Conservation (phyloP, 2,113 vertebrate genomes). For the Ancistrus triradiatus region DNA sequence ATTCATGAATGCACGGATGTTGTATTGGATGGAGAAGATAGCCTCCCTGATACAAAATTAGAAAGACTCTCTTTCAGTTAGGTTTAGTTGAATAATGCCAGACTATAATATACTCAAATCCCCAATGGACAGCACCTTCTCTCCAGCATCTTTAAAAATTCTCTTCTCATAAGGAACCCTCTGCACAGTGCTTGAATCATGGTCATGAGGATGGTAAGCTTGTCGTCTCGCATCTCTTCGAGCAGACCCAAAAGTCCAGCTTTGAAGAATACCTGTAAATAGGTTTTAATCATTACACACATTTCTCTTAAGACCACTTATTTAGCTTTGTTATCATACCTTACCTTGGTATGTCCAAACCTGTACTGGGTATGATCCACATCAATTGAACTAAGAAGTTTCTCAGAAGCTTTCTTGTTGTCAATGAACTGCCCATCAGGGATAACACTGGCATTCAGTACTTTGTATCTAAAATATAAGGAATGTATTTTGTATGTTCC, state of each 20-base stretch:
- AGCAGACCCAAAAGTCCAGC: conserved; percentile 83
- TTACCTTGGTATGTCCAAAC: conserved; percentile 72
- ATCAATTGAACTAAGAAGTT: conserved; percentile 42
- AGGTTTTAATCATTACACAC: background rate
- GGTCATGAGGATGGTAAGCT: conserved; percentile 72
- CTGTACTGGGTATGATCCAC: conserved; percentile 45
- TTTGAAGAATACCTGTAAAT: conserved; percentile 87
- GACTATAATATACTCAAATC: background rate
- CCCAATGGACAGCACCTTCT: conserved; percentile 41
- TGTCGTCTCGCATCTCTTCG: conserved; percentile 96
- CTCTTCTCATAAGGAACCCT: conserved; percentile 65
- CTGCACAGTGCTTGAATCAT: conserved; percentile 69
- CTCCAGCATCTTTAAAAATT: conserved; percentile 71
- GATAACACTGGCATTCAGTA: conserved; percentile 47
- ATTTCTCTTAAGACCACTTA: background rate
- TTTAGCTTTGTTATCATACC: background rate
- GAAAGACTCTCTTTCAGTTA: background rate
- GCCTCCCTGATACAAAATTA: conserved; percentile 65
- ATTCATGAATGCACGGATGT: conserved; percentile 77
- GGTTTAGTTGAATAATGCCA: background rate
- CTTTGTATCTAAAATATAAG: conserved; percentile 52
- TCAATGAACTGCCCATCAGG: conserved; percentile 47
- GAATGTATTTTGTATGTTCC: background rate
- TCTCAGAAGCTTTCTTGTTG: conserved; percentile 48
- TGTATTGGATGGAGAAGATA: conserved; percentile 83